Evolutionary conservation across 2,888 invertebrate genomes (phyloP).

Genomic region (Tryphoninae sp.): DNA sequence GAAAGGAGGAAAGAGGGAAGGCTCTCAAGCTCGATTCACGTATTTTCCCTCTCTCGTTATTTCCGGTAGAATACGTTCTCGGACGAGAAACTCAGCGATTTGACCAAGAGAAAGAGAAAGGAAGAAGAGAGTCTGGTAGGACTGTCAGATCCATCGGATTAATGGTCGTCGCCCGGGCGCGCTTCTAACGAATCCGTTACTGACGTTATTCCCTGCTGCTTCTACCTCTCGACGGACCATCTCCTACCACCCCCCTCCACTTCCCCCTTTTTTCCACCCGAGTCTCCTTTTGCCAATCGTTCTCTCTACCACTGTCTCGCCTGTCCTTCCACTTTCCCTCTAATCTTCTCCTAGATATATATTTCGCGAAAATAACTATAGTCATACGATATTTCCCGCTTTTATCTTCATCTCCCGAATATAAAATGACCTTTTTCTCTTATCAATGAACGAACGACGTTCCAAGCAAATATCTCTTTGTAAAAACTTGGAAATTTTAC

Average conservation of each 20-base stretch:
- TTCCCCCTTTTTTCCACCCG: not conserved
- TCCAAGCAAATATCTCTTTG: not conserved
- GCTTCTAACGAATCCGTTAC: conserved; percentile 67
- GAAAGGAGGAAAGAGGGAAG: conserved; percentile 21
- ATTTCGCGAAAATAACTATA: not conserved
- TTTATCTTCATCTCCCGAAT: not conserved
- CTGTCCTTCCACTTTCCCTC: conserved; percentile 71
- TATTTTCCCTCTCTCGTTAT: conserved; percentile 65
- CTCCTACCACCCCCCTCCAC: conserved; percentile 2
- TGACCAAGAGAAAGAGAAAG: conserved; percentile 49
- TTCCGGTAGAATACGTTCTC: conserved; percentile 66
- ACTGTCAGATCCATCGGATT: conserved; percentile 70
- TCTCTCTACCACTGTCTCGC: conserved; percentile 41
- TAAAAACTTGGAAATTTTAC: not conserved
- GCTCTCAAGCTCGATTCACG: conserved; percentile 41
- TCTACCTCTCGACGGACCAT: conserved; percentile 21
- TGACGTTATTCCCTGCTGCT: conserved; percentile 63
- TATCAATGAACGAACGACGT: not conserved
- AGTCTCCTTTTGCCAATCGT: conserved; percentile 61
- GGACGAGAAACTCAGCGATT: conserved; percentile 59
- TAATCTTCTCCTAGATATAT: conserved; percentile 49
- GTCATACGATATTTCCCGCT: conserved; percentile 11
- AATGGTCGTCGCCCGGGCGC: conserved; percentile 66
- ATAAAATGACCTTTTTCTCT: not conserved
- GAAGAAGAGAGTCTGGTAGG: not conserved